Evolutionary conservation across 2,888 invertebrate species (phyloP), one percentile per base, ranked within the genome.

Genomic region (Torymus aiolomorphi): DNA sequence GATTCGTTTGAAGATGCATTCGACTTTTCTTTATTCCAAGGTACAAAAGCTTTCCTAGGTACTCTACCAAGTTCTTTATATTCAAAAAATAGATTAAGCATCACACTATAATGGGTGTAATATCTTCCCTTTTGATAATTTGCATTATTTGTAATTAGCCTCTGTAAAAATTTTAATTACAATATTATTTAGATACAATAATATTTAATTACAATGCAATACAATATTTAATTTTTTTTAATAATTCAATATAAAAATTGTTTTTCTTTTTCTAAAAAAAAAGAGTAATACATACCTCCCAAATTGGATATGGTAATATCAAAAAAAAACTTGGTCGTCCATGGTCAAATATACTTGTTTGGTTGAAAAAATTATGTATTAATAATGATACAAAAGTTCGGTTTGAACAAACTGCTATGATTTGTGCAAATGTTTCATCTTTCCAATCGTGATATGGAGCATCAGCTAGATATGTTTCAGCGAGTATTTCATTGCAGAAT

Each of bases 31-130:
- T 3, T 86, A 83, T 92, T 92, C 93, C 93, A 93, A 0, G 96
- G 96, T 69, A 95, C 85, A 88, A 94, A 95, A 67, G 93, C 92
- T n/a, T 92, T 91, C 74, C 84, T 81, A 0, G 85, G 80, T n/a
- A 86, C 13, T 24, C 74, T 70, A 95, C 92, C 92, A 14, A 96
- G 88, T 18, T 94, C 87, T 86, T 93, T 91, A 84, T 91, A 92
- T 83, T 95, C 92, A 88, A 96, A 96, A 54, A 96, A 91, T 63
- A 94, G 88, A 90, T 95, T 94, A 86, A 95, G 95, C 24, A 96
- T 87, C 42, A 95, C 92, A 66, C 94, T 92, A 14, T 92, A 88
- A 4, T 92, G 90, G 83, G 93, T 92, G 84, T 95, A 94, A 90
- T 83, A 67, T 20, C 31, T n/a, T 0, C 14, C 56, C 49, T 56